Base-by-base conservation (phyloP, 2,888 invertebrate genomes). In the Aspidiotus rigidus region DNA sequence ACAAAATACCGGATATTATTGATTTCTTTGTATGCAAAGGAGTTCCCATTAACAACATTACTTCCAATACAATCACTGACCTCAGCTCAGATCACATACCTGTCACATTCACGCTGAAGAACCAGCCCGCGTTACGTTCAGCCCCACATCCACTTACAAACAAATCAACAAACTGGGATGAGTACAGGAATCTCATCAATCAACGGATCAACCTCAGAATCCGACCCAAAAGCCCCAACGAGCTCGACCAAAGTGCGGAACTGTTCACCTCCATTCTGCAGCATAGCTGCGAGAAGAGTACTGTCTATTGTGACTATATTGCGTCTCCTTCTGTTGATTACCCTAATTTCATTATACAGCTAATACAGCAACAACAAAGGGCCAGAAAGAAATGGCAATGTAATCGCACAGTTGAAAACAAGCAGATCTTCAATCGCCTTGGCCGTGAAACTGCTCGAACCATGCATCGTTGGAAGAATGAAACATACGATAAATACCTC, bases 81-180 rank as follows among this genome's bases (percentile, higher is more conserved):
- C n/a, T n/a, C n/a, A n/a, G n/a, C n/a, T n/a, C n/a, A n/a, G n/a
- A n/a, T n/a, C n/a, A n/a, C n/a, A n/a, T n/a, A n/a, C n/a, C n/a
- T n/a, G n/a, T n/a, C n/a, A n/a, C n/a, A n/a, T n/a, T n/a, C n/a
- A n/a, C 49, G 49, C 49, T 49, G 49, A 49, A 49, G n/a, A 49
- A 49, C n/a, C 49, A 49, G 49, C 49, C 49, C 49, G n/a, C 49
- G 3, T n/a, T 49, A 49, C 49, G 49, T 13, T n/a, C n/a, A 49
- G 6, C 49, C 49, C 49, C n/a, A 49, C 49, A n/a, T 49, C 49
- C 49, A 49, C 49, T 49, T 49, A 6, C 49, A 6, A 49, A 49
- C 49, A 49, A 49, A n/a, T 49, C 49, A 49, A 49, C 49, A 49
- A 49, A 49, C 49, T 49, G 49, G 49, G 49, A 49, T 13, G 49